Evolutionary conservation across 1,140 invertebrate species (phyloP).

Genomic region (Coptotermes formosanus): DNA sequence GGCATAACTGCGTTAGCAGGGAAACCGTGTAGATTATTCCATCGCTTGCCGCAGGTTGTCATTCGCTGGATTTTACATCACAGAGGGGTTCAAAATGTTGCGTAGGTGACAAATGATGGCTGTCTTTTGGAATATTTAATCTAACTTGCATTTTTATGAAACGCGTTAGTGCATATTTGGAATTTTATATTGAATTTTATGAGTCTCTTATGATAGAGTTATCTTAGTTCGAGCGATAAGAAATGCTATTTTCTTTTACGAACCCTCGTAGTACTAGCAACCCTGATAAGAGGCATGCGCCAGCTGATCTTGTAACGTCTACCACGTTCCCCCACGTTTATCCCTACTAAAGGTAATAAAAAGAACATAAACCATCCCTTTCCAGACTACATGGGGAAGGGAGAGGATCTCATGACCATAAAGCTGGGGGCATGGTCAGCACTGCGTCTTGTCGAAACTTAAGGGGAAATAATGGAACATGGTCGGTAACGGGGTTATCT

Average conservation of each 20-base stretch:
- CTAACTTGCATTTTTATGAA: background rate
- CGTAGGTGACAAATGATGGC: too few relatives aligned
- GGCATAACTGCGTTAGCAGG: too few relatives aligned
- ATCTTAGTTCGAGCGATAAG: background rate
- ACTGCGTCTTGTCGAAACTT: background rate
- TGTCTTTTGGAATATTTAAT: too few relatives aligned
- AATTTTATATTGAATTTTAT: background rate
- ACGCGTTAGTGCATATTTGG: background rate
- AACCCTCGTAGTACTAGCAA: background rate
- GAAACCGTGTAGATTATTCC: too few relatives aligned
- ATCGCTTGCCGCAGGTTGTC: too few relatives aligned
- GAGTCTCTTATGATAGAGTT: background rate
- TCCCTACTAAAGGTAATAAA: background rate
- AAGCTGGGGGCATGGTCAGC: background rate
- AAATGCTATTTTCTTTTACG: slow-evolving; percentile 11
- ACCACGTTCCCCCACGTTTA: too few relatives aligned
- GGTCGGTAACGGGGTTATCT: too few relatives aligned
- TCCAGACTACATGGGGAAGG: too few relatives aligned
- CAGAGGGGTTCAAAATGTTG: too few relatives aligned
- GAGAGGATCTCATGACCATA: background rate
- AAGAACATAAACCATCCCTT: background rate
- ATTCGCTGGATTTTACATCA: too few relatives aligned
- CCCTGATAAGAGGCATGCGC: background rate
- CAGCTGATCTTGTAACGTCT: background rate
- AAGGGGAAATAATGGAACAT: too few relatives aligned